A percentile compares a stretch with the other conserved stretches of the same genome.
These are phyloP conservation scores for Lasioglossum villosulum DNA, from an alignment of 2,888 invertebrate species.

Conservation along the genomic window DNA sequence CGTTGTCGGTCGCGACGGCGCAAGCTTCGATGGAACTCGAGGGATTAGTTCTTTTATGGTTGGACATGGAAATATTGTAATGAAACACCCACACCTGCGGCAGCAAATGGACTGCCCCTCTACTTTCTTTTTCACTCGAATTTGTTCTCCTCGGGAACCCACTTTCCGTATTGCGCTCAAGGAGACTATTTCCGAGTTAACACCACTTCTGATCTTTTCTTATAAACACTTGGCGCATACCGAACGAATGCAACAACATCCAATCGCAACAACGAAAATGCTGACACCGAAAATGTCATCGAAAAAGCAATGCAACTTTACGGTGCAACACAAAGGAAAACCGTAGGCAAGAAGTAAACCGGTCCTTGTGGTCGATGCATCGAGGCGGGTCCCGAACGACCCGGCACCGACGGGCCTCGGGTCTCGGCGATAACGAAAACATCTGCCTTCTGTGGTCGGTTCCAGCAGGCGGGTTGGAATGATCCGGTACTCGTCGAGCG, in stretches of 20 bases:
- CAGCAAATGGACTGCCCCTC: too few species aligned
- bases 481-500: background rate
- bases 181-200: too few species aligned
- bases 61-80: too few species aligned
- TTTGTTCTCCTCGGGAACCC: too few species aligned
- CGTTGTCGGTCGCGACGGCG: background rate
- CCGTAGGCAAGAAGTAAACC: background rate
- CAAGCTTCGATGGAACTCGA: background rate
- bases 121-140: too few species aligned
- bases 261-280: too few species aligned
- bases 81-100: too few species aligned
- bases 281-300: background rate
- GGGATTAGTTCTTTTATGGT: background rate
- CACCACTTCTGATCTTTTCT: too few species aligned
- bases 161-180: too few species aligned
- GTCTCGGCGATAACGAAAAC: background rate
- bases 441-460: background rate
- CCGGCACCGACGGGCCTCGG: background rate
- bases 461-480: constrained; percentile 9
- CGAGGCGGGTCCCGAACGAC: constrained; percentile 6
- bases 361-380: background rate
- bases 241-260: too few species aligned
- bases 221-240: too few species aligned
- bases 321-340: background rate
- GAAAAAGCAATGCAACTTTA: background rate